A percentile compares a stretch with the other conserved stretches of the same genome.
These are phyloP conservation scores for Ceyx cyanopectus DNA, from an alignment of 2,113 vertebrate species.

Conservation along the genomic window DNA sequence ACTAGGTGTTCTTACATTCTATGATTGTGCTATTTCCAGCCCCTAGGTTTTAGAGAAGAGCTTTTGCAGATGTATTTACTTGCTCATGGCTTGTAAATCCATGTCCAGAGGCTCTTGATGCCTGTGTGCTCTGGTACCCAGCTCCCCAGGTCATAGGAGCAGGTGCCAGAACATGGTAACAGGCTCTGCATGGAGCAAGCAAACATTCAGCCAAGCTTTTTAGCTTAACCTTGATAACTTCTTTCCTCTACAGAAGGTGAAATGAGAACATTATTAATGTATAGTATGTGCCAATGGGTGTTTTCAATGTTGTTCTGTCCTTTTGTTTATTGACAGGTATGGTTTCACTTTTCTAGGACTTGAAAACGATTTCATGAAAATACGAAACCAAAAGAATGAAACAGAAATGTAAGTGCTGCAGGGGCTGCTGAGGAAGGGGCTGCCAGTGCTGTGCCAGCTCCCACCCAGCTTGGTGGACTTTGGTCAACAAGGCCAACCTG, in stretches of 20 bases:
- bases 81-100: background rate
- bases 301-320: conserved; percentile 65
- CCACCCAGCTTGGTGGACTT: accelerated
- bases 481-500: background rate
- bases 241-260: background rate
- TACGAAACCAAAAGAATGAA: conserved; percentile 89
- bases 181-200: background rate
- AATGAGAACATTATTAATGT: background rate
- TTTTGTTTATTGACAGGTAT: conserved; percentile 85
- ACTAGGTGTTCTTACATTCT: background rate
- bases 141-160: background rate
- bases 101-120: accelerated
- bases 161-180: background rate
- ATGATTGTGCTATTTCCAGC: background rate
- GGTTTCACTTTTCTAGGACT: conserved; percentile 96
- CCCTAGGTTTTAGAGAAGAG: background rate
- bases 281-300: background rate
- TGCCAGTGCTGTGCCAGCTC: background rate
- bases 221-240: accelerated
- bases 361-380: conserved; percentile 87
- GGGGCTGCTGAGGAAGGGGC: background rate
- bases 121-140: background rate
- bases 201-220: background rate
- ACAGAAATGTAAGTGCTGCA: conserved; percentile 88
- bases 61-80: background rate